A percentile compares a stretch with the other conserved stretches of the same genome.
These are phyloP conservation scores for Teleogryllus occipitalis DNA, from an alignment of 1,140 invertebrate genomes.

Conservation along the genomic window DNA sequence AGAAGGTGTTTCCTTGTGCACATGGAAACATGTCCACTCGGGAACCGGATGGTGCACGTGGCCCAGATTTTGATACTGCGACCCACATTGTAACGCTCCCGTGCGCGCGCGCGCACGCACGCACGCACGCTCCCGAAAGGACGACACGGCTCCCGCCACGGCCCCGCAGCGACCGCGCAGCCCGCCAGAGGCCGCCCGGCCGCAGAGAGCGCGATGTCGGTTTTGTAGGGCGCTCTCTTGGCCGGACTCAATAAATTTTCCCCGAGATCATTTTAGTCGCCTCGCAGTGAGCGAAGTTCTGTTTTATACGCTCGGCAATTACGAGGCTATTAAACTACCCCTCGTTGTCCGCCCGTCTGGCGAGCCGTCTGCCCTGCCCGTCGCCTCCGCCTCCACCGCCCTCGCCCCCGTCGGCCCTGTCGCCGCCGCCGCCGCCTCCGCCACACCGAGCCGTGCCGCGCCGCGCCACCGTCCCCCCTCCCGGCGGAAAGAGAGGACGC, in stretches of 20 bases:
- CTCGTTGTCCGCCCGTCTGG: not conserved
- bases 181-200: not conserved
- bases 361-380: not conserved
- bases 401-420: no score
- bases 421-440: no score
- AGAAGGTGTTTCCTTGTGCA: no score
- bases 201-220: not conserved
- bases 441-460: no score
- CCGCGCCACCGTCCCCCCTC: no score
- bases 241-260: not conserved
- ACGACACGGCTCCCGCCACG: not conserved
- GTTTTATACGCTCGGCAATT: not conserved
- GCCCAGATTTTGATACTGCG: not conserved
- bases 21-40: no score
- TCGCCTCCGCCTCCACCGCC: no score
- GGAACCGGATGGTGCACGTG: not conserved
- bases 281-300: not conserved
- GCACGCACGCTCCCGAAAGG: not conserved
- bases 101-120: not conserved
- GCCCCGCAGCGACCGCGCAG: not conserved
- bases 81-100: not conserved
- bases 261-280: not conserved
- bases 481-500: not conserved
- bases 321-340: not conserved
- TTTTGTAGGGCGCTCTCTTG: not conserved